phyloP scores from a whole-genome alignment of 2,113 vertebrate genomes.

The Strix uralensis region DNA sequence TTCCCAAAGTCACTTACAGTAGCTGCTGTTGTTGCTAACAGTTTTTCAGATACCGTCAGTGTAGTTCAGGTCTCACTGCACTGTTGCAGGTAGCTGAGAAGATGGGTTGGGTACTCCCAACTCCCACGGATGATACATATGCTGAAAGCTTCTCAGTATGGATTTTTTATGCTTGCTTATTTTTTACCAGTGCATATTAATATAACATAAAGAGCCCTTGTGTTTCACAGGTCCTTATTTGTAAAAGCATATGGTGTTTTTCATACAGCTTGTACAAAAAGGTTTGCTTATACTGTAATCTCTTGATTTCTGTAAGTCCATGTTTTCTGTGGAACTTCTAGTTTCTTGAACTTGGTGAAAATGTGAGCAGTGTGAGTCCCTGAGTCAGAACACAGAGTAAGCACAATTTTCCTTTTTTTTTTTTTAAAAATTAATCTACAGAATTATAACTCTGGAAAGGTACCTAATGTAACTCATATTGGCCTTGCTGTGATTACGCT shows the following conservation, averaged over 20 bases:
- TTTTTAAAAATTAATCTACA: not conserved
- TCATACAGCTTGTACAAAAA: not conserved
- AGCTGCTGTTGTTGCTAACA: not conserved
- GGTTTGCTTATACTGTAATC: not conserved
- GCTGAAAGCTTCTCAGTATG: not conserved
- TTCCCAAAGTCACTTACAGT: not conserved
- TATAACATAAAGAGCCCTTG: not conserved
- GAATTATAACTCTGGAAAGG: not conserved
- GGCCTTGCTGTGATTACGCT: not conserved
- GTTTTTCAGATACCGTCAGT: not conserved
- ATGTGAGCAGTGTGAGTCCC: not conserved
- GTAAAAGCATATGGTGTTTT: not conserved
- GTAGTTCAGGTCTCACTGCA: not conserved
- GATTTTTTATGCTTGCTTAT: not conserved
- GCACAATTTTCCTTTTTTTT: not conserved
- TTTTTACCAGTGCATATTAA: not conserved
- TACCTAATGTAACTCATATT: not conserved
- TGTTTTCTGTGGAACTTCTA: not conserved
- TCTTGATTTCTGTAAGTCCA: not conserved
- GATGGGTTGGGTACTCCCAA: not conserved
- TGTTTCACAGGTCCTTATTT: not conserved
- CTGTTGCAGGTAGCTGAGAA: not conserved
- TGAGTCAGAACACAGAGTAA: not conserved
- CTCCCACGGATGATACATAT: rapidly evolving
- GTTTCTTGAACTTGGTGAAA: not conserved